phyloP scores from a whole-genome alignment of 2,797 vertebrate species.

The Todus mexicanus region DNA sequence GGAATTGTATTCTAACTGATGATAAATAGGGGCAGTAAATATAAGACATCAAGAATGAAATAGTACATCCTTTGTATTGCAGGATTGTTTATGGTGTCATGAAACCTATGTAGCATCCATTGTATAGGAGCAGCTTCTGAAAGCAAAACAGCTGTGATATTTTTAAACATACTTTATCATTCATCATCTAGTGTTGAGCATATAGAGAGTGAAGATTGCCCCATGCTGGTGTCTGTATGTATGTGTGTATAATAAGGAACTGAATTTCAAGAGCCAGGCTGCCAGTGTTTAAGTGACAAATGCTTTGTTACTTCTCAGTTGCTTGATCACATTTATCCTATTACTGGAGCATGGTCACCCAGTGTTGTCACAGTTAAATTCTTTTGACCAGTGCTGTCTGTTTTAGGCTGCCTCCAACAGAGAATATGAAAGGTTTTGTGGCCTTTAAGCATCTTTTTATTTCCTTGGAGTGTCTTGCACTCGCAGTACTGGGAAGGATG shows the following conservation, averaged over 20 bases:
- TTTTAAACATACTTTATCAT: not conserved
- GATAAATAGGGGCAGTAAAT: constrained; percentile 1
- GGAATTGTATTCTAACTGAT: not conserved
- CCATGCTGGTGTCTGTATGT: not conserved
- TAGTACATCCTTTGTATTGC: not conserved
- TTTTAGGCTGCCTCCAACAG: not conserved
- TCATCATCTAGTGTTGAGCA: not conserved
- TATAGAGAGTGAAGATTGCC: not conserved
- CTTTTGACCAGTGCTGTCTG: not conserved
- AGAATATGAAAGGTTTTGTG: not conserved
- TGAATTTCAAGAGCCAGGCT: not conserved
- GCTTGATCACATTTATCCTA: not conserved
- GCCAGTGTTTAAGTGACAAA: not conserved
- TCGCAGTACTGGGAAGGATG: not conserved
- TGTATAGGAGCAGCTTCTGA: not conserved
- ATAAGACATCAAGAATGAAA: not conserved
- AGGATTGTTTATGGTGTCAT: not conserved
- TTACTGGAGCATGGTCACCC: not conserved
- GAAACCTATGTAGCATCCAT: not conserved
- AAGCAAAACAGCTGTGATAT: not conserved
- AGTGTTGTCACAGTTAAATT: not conserved
- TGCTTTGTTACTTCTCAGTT: not conserved
- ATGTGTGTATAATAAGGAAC: not conserved
- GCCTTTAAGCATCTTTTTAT: not conserved
- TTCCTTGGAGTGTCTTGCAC: not conserved